Base-by-base conservation (phyloP, 2,797 vertebrate genomes). In the Orientallactaga sibirica region DNA sequence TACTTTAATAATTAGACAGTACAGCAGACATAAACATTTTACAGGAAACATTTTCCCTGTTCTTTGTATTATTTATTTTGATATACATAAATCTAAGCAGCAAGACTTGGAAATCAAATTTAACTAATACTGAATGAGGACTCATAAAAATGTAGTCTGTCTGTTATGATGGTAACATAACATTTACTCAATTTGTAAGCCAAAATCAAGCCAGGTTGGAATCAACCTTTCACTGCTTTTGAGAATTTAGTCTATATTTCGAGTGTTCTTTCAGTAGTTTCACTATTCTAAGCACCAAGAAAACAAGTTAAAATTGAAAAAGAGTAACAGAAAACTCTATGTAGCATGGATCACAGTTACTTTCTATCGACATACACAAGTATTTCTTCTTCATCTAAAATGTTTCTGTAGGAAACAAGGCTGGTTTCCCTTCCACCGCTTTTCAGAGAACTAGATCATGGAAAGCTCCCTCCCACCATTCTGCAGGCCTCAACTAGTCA, bases 401-500 rank as follows among this genome's bases (percentile, higher is more conserved):
- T n/a, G 55, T 85, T 93, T 77, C 75, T 48, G 41, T 11, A 16
- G 20, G 25, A 64, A 80, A 58, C 41, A 62, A 61, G 41, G 64
- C 78, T 4, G 41, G 55, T 14, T 81, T 61, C 82, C 75, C 27
- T 52, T 41, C 33, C 18, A 29, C 18, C 1, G 52, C 82, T 85
- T 20, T 68, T 58, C 6, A 0, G 4, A n/a, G 90, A 29, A 71
- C 68, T 55, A 37, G 9, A 27, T 62, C 76, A 7, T 2, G 76
- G 88, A 91, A 93, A 78, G 55, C 95, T 48, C 79, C 29, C 41
- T 27, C 52, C 91, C 71, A 85, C 41, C 88, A 37, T 83, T 86
- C 48, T 90, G 73, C 96, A 86, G 96, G 95, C 68, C 95, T 52
- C 83, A 3, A 92, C 95, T 93, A 92, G 93, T 66, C 94, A 10